A percentile compares a stretch with the other conserved stretches of the same genome.
Evolutionary conservation across 1,140 invertebrate species (phyloP).

Genomic region (Hyposmocoma kahamanoa): DNA sequence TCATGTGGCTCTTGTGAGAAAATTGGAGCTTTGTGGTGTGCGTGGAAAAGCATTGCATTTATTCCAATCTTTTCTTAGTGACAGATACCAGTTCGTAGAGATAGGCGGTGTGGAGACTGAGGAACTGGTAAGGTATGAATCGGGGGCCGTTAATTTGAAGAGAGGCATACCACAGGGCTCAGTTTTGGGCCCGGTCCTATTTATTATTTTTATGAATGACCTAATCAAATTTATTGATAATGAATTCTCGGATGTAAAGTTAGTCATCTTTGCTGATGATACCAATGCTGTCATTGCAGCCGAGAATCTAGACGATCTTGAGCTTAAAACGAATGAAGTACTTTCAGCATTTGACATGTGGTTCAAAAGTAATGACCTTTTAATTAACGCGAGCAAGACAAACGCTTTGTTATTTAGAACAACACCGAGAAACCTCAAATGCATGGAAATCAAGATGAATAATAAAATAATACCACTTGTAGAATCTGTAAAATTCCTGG

Average conservation of each 20-base stretch:
- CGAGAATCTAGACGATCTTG: neutral
- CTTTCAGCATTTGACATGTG: neutral
- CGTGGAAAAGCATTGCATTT: too few species aligned
- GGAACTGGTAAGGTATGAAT: neutral
- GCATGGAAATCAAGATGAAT: too few species aligned
- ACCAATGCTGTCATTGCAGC: neutral
- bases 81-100: neutral
- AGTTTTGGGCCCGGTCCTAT: conserved; percentile 1
- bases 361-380: neutral
- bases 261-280: conserved; percentile 4
- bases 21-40: too few species aligned
- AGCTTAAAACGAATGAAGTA: neutral
- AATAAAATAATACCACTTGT: too few species aligned
- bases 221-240: neutral
- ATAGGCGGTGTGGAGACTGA: too few species aligned
- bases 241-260: neutral
- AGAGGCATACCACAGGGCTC: conserved; percentile 1
- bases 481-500: too few species aligned
- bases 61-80: too few species aligned
- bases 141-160: neutral
- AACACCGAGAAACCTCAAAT: neutral
- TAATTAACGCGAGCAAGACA: neutral
- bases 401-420: conserved; percentile 1
- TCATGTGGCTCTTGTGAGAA: too few species aligned
- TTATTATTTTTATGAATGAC: conserved; percentile 1